phyloP scores from a whole-genome alignment of 2,888 invertebrate species.

The Poecilobothrus nobilitatus region DNA sequence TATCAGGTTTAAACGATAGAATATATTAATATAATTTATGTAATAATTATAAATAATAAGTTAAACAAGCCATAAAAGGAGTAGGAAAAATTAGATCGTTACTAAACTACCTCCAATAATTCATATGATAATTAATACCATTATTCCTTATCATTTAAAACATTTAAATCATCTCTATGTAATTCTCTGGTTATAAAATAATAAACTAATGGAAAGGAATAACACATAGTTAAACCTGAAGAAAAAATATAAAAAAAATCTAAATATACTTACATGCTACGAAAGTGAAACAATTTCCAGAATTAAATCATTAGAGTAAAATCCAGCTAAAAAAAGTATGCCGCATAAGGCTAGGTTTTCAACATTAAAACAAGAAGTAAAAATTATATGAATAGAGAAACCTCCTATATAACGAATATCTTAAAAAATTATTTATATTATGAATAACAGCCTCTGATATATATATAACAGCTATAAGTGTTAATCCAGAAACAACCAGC shows the following conservation, averaged over 20 bases:
- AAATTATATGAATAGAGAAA: no score
- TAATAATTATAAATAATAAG: no score
- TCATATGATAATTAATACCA: slow-evolving; percentile 29
- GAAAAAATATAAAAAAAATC: no score
- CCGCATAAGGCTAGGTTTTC: slow-evolving; percentile 56
- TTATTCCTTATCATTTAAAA: slow-evolving; percentile 48
- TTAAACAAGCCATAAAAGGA: no score
- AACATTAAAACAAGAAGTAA: slow-evolving; percentile 25
- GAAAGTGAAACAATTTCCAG: slow-evolving; percentile 50
- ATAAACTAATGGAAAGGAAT: slow-evolving; percentile 50
- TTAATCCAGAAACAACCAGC: slow-evolving; percentile 63
- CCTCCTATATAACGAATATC: slow-evolving; percentile 53
- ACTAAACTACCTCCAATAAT: slow-evolving; percentile 50
- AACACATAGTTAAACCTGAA: slow-evolving; percentile 50
- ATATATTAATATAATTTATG: no score
- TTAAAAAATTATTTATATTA: slow-evolving; percentile 16
- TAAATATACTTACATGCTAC: slow-evolving; percentile 48
- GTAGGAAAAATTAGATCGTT: no score
- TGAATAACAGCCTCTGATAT: slow-evolving; percentile 60
- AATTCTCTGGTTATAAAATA: slow-evolving; percentile 48
- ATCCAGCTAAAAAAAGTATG: slow-evolving; percentile 55
- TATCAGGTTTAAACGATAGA: no score
- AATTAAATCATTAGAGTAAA: slow-evolving; percentile 59
- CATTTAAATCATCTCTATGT: slow-evolving; percentile 46
- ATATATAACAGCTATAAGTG: slow-evolving; percentile 66